Evolutionary conservation across 1,140 invertebrate species (phyloP).

Genomic region (Ceratosolen solmsi): DNA sequence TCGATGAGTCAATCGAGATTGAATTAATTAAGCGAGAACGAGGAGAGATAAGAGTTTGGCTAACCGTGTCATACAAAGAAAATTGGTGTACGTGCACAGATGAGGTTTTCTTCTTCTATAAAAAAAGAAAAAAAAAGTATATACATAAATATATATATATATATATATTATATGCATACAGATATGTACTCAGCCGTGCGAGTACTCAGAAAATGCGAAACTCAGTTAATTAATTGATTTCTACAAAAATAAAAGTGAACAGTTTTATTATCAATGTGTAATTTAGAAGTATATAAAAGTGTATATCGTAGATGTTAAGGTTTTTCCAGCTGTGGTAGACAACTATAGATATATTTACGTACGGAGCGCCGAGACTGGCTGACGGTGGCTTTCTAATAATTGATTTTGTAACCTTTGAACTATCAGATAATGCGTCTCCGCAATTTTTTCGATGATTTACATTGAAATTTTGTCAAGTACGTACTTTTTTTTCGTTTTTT

Average conservation of each 20-base stretch:
- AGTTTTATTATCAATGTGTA: slow-evolving; percentile 57
- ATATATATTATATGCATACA: not conserved
- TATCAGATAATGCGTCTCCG: not conserved
- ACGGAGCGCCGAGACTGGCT: not conserved
- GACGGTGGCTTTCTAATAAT: not conserved
- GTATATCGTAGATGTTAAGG: slow-evolving; percentile 64
- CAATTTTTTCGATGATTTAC: not conserved
- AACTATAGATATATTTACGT: slow-evolving; percentile 66
- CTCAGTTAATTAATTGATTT: slow-evolving; percentile 44
- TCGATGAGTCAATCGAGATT: not conserved
- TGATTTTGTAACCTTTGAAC: slow-evolving; percentile 5
- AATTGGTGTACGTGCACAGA: slow-evolving; percentile 51
- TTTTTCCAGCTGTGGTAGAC: slow-evolving; percentile 72
- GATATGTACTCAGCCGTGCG: slow-evolving; percentile 34
- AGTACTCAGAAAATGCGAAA: slow-evolving; percentile 30
- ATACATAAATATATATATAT: not conserved
- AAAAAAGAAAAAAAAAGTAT: not conserved
- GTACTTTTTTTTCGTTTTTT: not conserved
- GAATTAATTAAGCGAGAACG: not conserved
- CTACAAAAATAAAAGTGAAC: slow-evolving; percentile 29
- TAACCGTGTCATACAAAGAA: slow-evolving; percentile 48
- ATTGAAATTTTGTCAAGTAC: not conserved
- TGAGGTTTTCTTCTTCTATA: slow-evolving; percentile 22
- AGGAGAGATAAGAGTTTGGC: not conserved
- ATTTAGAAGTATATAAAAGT: slow-evolving; percentile 54